These are phyloP conservation scores for Sweltsa coloradensis DNA, from an alignment of 1,140 invertebrate genomes.

Conservation along the genomic window DNA sequence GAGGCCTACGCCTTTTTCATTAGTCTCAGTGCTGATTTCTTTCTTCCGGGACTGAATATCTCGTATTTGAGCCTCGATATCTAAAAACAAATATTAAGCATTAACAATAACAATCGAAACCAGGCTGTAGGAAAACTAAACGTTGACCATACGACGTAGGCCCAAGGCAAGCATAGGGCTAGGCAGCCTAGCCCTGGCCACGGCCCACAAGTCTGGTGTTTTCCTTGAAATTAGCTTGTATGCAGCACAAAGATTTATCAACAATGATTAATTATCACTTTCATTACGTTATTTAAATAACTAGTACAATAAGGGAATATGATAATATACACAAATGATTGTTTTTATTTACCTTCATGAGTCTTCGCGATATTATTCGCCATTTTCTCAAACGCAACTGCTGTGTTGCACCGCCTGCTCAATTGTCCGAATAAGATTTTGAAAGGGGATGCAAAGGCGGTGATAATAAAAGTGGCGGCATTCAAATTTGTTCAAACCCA, in stretches of 20 bases:
- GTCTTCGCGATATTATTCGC: slow-evolving; percentile 64
- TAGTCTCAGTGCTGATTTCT: slow-evolving; percentile 45
- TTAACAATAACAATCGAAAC: slow-evolving; percentile 19
- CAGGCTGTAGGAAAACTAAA: neutral
- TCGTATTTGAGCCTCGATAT: slow-evolving; percentile 86
- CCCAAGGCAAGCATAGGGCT: too few species aligned
- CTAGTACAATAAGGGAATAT: slow-evolving; percentile 19
- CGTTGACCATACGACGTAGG: too few species aligned
- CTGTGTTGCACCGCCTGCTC: too few species aligned
- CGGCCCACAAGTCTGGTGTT: too few species aligned
- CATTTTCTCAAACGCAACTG: slow-evolving; percentile 39
- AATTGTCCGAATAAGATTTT: too few species aligned
- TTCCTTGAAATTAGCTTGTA: slow-evolving; percentile 14
- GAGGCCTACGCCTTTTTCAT: slow-evolving; percentile 63
- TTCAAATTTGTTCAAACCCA: too few species aligned
- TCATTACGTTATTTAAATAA: slow-evolving; percentile 7
- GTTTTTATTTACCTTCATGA: slow-evolving; percentile 51
- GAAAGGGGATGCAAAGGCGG: too few species aligned
- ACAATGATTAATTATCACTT: slow-evolving; percentile 2
- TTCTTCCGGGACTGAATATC: slow-evolving; percentile 83
- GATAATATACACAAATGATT: slow-evolving; percentile 15
- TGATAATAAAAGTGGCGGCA: too few species aligned
- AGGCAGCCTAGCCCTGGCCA: too few species aligned
- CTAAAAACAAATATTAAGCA: slow-evolving; percentile 37
- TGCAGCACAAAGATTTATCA: slow-evolving; percentile 3